phyloP scores from a whole-genome alignment of 2,797 vertebrate genomes.

The Argentina silus region DNA sequence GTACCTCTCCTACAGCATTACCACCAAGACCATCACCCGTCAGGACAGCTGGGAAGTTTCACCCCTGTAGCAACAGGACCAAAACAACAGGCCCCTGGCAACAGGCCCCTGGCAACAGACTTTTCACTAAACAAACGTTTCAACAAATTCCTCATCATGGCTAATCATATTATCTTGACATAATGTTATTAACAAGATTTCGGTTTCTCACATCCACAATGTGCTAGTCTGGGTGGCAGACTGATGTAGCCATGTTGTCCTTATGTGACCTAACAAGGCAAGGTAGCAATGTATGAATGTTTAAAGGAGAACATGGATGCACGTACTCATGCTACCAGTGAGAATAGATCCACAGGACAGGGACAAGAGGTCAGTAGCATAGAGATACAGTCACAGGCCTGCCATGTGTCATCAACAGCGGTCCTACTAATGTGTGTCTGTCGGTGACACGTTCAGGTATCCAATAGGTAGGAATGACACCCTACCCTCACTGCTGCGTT shows the following conservation, averaged over 20 bases:
- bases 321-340: no score
- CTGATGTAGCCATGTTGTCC: background rate
- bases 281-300: background rate
- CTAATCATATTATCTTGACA: background rate
- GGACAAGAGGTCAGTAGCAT: background rate
- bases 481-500: slow-evolving; percentile 56
- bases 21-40: slow-evolving; percentile 52
- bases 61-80: slow-evolving; percentile 51
- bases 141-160: background rate
- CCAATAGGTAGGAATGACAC: slow-evolving; percentile 44
- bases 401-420: slow-evolving; percentile 15
- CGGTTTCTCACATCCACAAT: background rate
- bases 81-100: slow-evolving; percentile 58
- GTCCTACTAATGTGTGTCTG: slow-evolving; percentile 9
- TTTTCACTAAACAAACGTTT: slow-evolving; percentile 2
- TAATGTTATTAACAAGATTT: background rate
- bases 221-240: background rate
- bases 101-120: slow-evolving; percentile 42
- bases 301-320: background rate
- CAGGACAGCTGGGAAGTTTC: slow-evolving; percentile 72
- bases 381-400: slow-evolving; percentile 3
- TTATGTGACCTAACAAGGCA: background rate
- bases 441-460: slow-evolving; percentile 26
- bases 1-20: slow-evolving; percentile 31
- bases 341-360: background rate